These are phyloP conservation scores for Chloebia gouldiae DNA, from an alignment of 2,113 vertebrate species.

Conservation along the genomic window DNA sequence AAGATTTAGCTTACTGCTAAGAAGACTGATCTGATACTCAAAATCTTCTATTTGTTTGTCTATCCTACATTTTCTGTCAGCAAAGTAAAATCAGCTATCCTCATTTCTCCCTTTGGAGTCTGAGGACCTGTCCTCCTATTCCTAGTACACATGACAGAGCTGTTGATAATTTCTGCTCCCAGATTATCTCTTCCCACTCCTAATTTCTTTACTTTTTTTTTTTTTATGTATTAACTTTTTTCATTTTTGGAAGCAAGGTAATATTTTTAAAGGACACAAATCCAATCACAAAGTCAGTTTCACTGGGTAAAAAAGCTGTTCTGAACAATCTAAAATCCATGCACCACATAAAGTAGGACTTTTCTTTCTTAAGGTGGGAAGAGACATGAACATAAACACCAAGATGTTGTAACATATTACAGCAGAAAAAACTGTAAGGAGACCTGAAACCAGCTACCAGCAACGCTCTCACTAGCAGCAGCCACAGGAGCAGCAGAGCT, in stretches of 20 bases:
- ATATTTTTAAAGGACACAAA: neutral
- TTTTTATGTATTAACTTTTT: neutral
- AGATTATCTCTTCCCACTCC: neutral
- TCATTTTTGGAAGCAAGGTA: neutral
- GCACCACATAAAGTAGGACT: neutral
- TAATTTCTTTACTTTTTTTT: neutral
- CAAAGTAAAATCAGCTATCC: neutral
- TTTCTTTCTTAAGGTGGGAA: neutral
- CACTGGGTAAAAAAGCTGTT: neutral
- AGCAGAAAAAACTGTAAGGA: neutral
- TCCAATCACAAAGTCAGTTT: neutral
- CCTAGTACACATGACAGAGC: neutral
- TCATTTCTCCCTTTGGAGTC: neutral
- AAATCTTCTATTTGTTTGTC: neutral
- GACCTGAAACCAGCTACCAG: neutral
- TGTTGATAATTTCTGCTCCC: neutral
- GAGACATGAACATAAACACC: neutral
- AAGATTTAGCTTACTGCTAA: neutral
- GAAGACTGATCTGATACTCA: neutral
- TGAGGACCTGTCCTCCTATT: neutral
- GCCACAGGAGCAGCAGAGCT: neutral
- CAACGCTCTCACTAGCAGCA: neutral
- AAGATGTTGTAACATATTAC: neutral
- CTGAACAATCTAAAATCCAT: neutral
- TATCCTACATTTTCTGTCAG: neutral